phyloP scores from a whole-genome alignment of 2,888 invertebrate genomes.

The Iphiclides podalirius region DNA sequence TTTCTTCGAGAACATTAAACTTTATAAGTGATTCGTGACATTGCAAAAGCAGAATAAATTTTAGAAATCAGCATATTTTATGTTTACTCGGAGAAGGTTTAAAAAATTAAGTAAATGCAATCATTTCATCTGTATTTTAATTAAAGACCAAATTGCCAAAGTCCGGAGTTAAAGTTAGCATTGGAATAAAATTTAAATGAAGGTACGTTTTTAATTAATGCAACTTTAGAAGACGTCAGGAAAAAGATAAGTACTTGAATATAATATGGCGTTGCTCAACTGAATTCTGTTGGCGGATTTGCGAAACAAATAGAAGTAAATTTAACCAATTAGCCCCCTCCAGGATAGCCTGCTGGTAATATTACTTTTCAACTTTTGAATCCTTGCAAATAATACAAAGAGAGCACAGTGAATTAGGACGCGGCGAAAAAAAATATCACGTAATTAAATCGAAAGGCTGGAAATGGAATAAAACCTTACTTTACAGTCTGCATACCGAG shows the following conservation, averaged over 20 bases:
- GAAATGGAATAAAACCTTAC: neutral
- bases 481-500: neutral
- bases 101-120: no score
- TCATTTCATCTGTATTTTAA: no score
- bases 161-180: neutral
- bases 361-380: neutral
- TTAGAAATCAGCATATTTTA: no score
- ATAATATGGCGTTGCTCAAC: neutral
- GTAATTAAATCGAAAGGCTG: neutral
- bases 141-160: neutral
- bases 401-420: neutral
- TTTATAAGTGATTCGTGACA: no score
- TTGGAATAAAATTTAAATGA: neutral
- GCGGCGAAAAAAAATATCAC: neutral
- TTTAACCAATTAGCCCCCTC: constrained; percentile 7
- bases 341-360: neutral
- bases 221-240: constrained; percentile 1
- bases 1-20: no score
- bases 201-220: constrained; percentile 4
- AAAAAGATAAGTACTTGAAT: neutral
- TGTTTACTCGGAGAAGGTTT: no score
- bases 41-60: no score
- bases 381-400: neutral
- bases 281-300: neutral
- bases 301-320: constrained; percentile 8